phyloP scores from a whole-genome alignment of 1,140 invertebrate species.

The Probaryconus sp. region DNA sequence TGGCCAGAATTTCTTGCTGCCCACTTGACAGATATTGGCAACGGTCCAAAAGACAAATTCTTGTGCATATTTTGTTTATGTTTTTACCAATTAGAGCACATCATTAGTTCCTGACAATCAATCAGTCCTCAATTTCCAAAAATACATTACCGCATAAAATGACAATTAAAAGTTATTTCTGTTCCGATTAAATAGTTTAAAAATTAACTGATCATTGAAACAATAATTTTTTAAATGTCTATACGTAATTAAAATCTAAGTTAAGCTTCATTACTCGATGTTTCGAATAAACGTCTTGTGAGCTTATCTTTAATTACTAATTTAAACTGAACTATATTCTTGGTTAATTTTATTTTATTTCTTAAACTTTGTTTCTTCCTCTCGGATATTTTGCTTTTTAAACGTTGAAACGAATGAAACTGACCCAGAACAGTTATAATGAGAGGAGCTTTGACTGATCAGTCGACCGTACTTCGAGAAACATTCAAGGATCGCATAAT shows the following conservation, averaged over 20 bases:
- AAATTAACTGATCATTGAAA: no score
- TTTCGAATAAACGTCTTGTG: no score
- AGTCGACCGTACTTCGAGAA: conserved; percentile 5
- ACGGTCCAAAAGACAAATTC: conserved; percentile 16
- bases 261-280: no score
- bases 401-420: conserved; percentile 3
- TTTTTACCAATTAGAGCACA: conserved; percentile 17
- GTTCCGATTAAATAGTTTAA: no score
- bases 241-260: no score
- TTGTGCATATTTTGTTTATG: conserved; percentile 20
- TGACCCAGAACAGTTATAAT: conserved; percentile 16
- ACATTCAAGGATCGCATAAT: no score
- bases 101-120: conserved; percentile 25
- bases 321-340: no score
- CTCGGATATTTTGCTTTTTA: background rate
- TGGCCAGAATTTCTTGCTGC: conserved; percentile 44
- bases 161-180: no score
- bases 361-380: background rate
- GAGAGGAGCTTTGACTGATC: conserved; percentile 15
- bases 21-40: conserved; percentile 49
- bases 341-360: background rate
- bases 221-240: no score
- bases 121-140: no score
- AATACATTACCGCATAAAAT: background rate
- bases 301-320: no score